Evolutionary conservation across 2,797 vertebrate species (phyloP).

Genomic region (Sphenopsis melanotis): DNA sequence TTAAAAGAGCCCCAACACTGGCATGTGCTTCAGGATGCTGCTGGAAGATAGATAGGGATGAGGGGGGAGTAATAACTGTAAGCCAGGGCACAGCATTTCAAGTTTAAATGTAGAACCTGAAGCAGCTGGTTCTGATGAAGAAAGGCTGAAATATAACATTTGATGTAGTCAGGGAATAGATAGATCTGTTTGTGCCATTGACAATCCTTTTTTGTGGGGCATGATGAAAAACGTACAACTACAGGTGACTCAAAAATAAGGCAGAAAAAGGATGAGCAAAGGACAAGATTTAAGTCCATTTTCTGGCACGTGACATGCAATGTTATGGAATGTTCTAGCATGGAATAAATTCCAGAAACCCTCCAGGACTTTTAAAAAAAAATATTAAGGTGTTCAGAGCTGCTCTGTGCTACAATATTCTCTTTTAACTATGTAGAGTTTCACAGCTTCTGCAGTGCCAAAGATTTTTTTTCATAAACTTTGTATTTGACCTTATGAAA

Average conservation of each 20-base stretch:
- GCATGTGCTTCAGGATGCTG: background rate
- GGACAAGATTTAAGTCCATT: background rate
- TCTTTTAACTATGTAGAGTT: background rate
- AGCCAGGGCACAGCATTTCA: background rate
- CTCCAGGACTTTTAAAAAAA: background rate
- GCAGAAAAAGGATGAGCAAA: background rate
- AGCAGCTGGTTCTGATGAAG: background rate
- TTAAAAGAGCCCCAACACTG: background rate
- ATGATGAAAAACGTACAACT: background rate
- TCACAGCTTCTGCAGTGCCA: background rate
- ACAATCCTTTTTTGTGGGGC: background rate
- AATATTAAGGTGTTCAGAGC: background rate
- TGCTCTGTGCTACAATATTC: background rate
- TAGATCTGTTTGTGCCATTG: background rate
- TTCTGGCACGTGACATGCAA: rapidly evolving
- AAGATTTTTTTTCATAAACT: background rate
- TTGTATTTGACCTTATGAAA: background rate
- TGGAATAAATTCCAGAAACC: background rate
- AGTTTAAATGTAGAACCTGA: background rate
- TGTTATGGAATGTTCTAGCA: background rate
- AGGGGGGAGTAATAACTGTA: background rate
- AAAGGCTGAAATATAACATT: background rate
- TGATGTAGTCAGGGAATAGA: background rate
- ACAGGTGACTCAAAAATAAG: background rate
- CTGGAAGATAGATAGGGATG: background rate